Evolutionary conservation across 2,113 vertebrate species (phyloP), one percentile per base, ranked within the genome.

Genomic region (Leucopternis melanops): DNA sequence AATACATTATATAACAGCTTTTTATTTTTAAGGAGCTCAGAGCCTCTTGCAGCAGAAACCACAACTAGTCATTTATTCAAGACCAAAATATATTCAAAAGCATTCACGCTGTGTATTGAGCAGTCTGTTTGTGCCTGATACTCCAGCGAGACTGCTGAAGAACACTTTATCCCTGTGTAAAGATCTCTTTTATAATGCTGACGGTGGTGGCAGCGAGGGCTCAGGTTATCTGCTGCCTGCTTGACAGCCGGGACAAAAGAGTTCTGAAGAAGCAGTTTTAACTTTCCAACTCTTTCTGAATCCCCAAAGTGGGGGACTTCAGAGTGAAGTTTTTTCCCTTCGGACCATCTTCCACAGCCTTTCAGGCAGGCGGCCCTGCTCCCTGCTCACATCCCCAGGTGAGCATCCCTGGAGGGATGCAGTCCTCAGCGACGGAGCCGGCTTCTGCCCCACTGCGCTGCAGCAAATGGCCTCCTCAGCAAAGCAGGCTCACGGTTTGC

Each of bases 301-400:
- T 42, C 14, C 3, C 3, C 23, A 44, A 23, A 19, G 62, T 34
- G 69, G 40, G 40, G 40, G 40, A 63, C 65, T 81, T 59, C 63
- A 47, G 61, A n/a, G 7, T 4, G 15, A 49, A 50, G n/a, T 49
- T 50, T 65, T 21, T 10, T 11, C 2, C 17, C 34, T 54, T 19
- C 20, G 23, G 40, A 22, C 31, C 74, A 18, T 22, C 6, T 66
- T 16, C 23, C 1, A 2, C 36, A 57, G 61, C 32, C 13, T 40
- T 16, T 42, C 57, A n/a, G 47, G 54, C 19, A 1, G 8, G 31
- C 3, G 0, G 15, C 44, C 16, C 40, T 1, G 1, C 27, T 65
- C 34, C 31, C 18, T 49, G 42, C 54, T 40, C 20, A 0, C 23
- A 21, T 10, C 29, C 36, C 13, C 10, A 15, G 26, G 6, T 0